Base-by-base conservation (phyloP, 1,140 invertebrate genomes). In the Whitmania pigra region DNA sequence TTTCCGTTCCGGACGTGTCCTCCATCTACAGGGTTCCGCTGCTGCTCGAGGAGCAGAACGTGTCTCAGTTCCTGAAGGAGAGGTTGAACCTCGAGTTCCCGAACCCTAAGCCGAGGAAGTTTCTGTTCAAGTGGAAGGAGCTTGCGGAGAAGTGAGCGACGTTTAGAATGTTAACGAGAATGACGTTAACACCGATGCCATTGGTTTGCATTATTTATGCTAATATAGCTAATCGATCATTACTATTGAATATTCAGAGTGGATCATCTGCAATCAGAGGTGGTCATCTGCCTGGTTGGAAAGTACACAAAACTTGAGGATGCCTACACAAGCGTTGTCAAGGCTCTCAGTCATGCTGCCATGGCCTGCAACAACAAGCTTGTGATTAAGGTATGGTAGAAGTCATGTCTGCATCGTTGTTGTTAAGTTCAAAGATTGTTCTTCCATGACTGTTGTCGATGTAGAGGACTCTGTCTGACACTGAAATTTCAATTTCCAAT, bases 301-400 rank as follows among this genome's bases (percentile, higher is more conserved):
- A 99, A 99, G 84, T 99, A 99, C 78, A 97, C 94, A 0, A 89
- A 92, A 79, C 83, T 98, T 20, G 88, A 93, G 79, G 97, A 99
- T 83, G 89, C 94, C 0, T 99, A 99, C 80, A 89, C 93, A 0
- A 99, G 95, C 4, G 90, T 99, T 0, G 89, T 89, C 5, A 98
- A 99, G 84, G 91, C 96, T 0, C 81, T 99, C 25, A 88, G 94
- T 75, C 96, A 99, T 82, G 90, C 96, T 4, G 87, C 92, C 0
- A 86, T 96, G 31, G 86, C 88, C 72, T 87, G 87, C 25, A 89
- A 91, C 40, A 89, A 89, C 75, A 94, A 90, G 82, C 84, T 98
- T 0, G 89, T 89, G 74, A 82, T 97, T 29, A 88, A 83, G 78
- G 87, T 89, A 82, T 78, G 76, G 2, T 49, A 11, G 0, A 6